A percentile compares a stretch with the other conserved stretches of the same genome.
Evolutionary conservation across 1,140 invertebrate genomes (phyloP).

Genomic region (Neomicropteryx cornuta): DNA sequence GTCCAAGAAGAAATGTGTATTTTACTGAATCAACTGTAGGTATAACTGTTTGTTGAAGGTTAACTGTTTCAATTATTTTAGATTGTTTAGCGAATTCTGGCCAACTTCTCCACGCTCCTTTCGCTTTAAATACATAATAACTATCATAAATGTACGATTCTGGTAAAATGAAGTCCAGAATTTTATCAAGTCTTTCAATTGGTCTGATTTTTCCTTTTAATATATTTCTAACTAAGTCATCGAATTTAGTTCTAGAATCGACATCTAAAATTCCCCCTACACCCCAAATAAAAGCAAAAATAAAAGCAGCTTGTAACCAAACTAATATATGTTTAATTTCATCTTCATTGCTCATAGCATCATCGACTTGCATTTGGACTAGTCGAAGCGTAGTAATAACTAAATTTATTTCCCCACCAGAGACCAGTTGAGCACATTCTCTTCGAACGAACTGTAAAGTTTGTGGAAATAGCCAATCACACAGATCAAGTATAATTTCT

Average conservation of each 20-base stretch:
- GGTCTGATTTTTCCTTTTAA: conserved; percentile 41
- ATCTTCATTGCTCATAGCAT: conserved; percentile 43
- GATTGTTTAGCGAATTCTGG: conserved; percentile 42
- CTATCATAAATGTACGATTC: conserved; percentile 63
- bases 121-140: conserved; percentile 52
- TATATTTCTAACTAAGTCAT: conserved; percentile 36
- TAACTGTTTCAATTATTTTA: conserved; percentile 40
- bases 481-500: conserved; percentile 44
- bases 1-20: conserved; percentile 47
- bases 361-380: conserved; percentile 56
- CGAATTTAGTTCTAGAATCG: conserved; percentile 53
- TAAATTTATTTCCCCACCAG: conserved; percentile 55
- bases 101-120: conserved; percentile 57
- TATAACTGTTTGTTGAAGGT: conserved; percentile 57
- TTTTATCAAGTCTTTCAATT: conserved; percentile 47
- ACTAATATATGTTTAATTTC: conserved; percentile 41
- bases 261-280: conserved; percentile 56
- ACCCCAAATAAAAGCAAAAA: conserved; percentile 66
- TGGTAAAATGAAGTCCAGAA: conserved; percentile 51
- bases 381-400: conserved; percentile 51
- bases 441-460: conserved; percentile 47
- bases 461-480: conserved; percentile 56
- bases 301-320: conserved; percentile 60
- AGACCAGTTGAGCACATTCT: conserved; percentile 46
- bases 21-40: conserved; percentile 70